Conservation (phyloP, 1,140 invertebrate species). For the Drosophila funebris region DNA sequence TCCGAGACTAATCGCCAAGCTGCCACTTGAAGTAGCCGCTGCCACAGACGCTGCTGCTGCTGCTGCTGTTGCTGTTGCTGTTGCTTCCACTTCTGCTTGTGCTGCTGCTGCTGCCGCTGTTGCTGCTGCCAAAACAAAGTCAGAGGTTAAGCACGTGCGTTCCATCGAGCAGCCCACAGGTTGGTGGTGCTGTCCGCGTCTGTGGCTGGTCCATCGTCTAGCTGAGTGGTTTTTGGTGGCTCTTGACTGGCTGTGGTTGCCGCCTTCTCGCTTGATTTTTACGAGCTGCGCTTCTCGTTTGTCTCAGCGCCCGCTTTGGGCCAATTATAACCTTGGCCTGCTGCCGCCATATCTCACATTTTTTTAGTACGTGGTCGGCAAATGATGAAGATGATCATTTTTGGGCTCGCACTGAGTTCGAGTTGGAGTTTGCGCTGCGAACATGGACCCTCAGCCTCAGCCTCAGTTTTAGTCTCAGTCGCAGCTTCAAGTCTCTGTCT, state of each 20-base stretch:
- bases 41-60: not conserved
- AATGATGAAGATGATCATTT: constrained; percentile 80
- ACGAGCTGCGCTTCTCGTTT: constrained; percentile 73
- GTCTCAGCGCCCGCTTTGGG: constrained; percentile 73
- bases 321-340: constrained; percentile 82
- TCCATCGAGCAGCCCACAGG: constrained; percentile 53
- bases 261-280: constrained; percentile 62
- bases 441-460: not conserved
- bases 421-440: not conserved
- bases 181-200: constrained; percentile 11
- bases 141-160: constrained; percentile 81
- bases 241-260: constrained; percentile 34
- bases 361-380: constrained; percentile 68
- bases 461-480: not conserved
- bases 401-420: constrained; percentile 35
- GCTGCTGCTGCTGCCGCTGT: constrained; percentile 26
- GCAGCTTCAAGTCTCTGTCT: not conserved
- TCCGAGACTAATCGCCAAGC: constrained; percentile 72
- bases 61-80: not conserved
- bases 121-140: constrained; percentile 67
- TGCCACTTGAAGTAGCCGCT: constrained; percentile 62
- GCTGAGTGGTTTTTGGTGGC: constrained; percentile 24
- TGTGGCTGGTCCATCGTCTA: constrained; percentile 16
- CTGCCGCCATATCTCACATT: constrained; percentile 81
- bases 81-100: not conserved